phyloP scores from a whole-genome alignment of 2,888 invertebrate genomes.

The Leucoma salicis region DNA sequence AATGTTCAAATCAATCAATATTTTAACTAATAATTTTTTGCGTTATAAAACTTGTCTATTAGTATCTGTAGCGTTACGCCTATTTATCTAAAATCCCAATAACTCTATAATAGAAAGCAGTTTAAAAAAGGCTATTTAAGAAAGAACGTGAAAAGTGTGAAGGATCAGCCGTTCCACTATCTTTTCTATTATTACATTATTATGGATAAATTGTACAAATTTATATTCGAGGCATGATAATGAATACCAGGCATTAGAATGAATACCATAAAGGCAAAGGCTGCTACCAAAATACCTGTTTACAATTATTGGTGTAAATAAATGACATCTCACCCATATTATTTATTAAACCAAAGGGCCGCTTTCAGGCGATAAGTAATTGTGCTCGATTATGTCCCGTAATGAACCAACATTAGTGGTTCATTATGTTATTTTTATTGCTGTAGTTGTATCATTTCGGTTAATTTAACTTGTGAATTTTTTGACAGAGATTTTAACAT shows the following conservation, averaged over 20 bases:
- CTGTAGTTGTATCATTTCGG: conserved; percentile 32
- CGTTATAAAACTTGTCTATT: not conserved
- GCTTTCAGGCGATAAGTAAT: not conserved
- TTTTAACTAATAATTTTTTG: conserved; percentile 16
- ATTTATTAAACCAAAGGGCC: not conserved
- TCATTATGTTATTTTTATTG: conserved; percentile 31
- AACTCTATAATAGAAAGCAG: too few species aligned
- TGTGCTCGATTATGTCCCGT: conserved; percentile 60
- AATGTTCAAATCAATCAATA: too few species aligned
- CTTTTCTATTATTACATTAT: too few species aligned
- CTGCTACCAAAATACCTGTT: not conserved
- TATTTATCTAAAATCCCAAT: too few species aligned
- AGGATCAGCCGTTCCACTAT: too few species aligned
- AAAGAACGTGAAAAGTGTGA: too few species aligned
- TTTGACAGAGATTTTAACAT: conserved; percentile 49
- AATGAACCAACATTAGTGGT: conserved; percentile 35
- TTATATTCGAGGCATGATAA: too few species aligned
- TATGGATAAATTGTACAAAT: too few species aligned
- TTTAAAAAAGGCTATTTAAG: too few species aligned
- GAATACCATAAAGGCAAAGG: too few species aligned
- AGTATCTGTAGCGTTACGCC: too few species aligned
- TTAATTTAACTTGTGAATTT: conserved; percentile 36
- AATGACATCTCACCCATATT: not conserved
- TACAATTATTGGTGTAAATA: not conserved
- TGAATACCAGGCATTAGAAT: too few species aligned